Percentiles rank a stretch among this genome's conserved stretches.
phyloP scores from a whole-genome alignment of 2,797 vertebrate genomes.

The Pelobates cultripes region DNA sequence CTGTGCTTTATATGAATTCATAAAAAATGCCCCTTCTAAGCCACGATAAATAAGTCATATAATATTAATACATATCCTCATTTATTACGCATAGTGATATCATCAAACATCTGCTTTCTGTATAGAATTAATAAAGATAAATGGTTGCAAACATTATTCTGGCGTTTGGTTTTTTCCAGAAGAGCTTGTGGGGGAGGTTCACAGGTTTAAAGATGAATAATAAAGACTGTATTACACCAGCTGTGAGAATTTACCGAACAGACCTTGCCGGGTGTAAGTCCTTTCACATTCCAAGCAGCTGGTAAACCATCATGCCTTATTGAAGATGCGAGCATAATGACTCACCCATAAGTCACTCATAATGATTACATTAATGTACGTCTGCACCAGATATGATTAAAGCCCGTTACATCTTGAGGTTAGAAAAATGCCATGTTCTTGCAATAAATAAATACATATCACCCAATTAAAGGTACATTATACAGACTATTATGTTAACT shows the following conservation, averaged over 20 bases:
- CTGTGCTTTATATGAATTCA: too few relatives aligned
- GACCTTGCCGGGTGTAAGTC: background rate
- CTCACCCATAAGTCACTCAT: slow-evolving; percentile 17
- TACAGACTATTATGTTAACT: background rate
- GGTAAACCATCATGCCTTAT: background rate
- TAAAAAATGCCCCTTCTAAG: too few relatives aligned
- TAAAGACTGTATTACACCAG: background rate
- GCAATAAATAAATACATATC: slow-evolving; percentile 15
- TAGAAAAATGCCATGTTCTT: background rate
- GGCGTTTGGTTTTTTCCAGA: background rate
- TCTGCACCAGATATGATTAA: slow-evolving; percentile 13
- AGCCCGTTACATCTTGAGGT: slow-evolving; percentile 5
- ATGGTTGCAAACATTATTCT: background rate
- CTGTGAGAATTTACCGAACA: background rate
- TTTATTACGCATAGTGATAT: background rate
- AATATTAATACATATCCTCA: background rate
- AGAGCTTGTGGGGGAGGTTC: background rate
- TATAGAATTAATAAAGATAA: slow-evolving; percentile 10
- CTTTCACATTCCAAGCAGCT: background rate
- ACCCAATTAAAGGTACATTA: slow-evolving; percentile 16
- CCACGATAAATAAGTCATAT: background rate
- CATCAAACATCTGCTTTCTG: slow-evolving; percentile 8
- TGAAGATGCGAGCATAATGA: slow-evolving; percentile 9
- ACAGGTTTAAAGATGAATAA: slow-evolving; percentile 3
- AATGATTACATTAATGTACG: slow-evolving; percentile 12